A percentile compares a stretch with the other conserved stretches of the same genome.
phyloP scores from a whole-genome alignment of 2,113 vertebrate genomes.

The Australoheros scitulus region DNA sequence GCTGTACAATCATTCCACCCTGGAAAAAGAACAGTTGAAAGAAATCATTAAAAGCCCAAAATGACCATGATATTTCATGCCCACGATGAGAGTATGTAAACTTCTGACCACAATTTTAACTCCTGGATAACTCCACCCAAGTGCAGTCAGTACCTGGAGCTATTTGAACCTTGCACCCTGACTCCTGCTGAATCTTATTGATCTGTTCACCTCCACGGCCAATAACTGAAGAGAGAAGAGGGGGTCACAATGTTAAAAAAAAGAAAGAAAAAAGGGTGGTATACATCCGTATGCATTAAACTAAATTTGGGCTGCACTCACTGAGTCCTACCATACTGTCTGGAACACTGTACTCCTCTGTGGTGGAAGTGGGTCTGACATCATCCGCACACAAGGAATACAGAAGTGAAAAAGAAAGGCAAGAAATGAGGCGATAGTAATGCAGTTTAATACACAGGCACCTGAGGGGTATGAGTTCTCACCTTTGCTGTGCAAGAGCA shows the following conservation, averaged over 20 bases:
- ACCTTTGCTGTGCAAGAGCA: constrained; percentile 57
- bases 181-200: constrained; percentile 95
- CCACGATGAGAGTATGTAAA: background rate
- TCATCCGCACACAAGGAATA: background rate
- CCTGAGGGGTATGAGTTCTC: background rate
- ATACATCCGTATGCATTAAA: background rate
- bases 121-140: background rate
- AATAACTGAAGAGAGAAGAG: constrained; percentile 77
- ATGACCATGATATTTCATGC: background rate
- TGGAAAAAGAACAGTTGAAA: background rate
- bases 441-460: background rate
- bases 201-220: constrained; percentile 95
- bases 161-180: constrained; percentile 95
- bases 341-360: constrained; percentile 52
- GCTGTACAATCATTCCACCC: background rate
- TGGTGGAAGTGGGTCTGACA: constrained; percentile 27
- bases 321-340: constrained; percentile 62
- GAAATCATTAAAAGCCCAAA: background rate
- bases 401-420: background rate
- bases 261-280: no score
- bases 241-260: background rate
- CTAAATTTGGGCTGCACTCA: constrained; percentile 22
- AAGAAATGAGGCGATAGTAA: background rate
- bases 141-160: constrained; percentile 64
- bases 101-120: background rate